A percentile compares a stretch with the other conserved stretches of the same genome.
These are phyloP conservation scores for Pogonomyrmex californicus DNA, from an alignment of 1,140 invertebrate genomes.

Conservation along the genomic window DNA sequence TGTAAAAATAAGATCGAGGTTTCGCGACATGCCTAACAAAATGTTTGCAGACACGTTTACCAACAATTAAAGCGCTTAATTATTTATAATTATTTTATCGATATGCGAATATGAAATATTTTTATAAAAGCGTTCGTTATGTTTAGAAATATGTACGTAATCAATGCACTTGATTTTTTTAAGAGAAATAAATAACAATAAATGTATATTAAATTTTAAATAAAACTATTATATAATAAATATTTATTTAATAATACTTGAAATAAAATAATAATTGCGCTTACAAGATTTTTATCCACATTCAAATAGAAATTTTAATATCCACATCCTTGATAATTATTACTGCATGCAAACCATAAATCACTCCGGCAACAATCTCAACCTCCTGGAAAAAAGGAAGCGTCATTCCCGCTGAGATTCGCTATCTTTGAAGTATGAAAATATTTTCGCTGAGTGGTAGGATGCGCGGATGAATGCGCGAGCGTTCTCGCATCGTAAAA, in stretches of 20 bases:
- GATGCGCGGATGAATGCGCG: constrained; percentile 10
- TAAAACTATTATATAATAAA: neutral
- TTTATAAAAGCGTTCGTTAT: neutral
- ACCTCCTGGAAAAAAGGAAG: constrained; percentile 8
- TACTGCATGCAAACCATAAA: neutral
- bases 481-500: constrained; percentile 54
- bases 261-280: neutral
- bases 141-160: neutral
- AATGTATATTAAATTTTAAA: neutral
- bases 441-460: constrained; percentile 44
- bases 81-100: neutral
- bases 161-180: neutral
- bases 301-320: neutral
- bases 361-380: constrained; percentile 1
- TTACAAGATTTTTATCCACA: neutral
- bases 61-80: neutral
- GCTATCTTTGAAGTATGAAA: constrained; percentile 29
- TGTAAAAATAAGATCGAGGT: constrained; percentile 15
- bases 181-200: neutral
- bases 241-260: neutral
- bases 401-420: constrained; percentile 14
- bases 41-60: neutral
- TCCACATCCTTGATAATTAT: constrained; percentile 5
- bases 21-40: neutral
- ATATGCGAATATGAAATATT: neutral